Conservation (phyloP, 2,113 vertebrate species). For the Erythrolamprus reginae region DNA sequence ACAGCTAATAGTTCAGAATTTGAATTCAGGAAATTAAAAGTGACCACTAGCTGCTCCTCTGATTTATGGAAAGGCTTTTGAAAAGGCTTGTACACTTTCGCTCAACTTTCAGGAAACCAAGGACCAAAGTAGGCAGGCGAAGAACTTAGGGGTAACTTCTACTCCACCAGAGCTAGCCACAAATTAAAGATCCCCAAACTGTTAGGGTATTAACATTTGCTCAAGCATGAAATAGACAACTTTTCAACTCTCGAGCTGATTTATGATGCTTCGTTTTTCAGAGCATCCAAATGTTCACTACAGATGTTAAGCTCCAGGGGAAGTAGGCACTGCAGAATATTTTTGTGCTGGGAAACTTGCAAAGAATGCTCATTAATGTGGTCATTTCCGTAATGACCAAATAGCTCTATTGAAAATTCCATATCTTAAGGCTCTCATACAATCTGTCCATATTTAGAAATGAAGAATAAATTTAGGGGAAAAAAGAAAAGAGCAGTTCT, state of each 20-base stretch:
- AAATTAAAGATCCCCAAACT: neutral
- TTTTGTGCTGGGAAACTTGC: neutral
- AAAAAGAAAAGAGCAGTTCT: neutral
- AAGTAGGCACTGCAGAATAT: neutral
- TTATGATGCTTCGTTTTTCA: neutral
- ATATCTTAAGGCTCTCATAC: neutral
- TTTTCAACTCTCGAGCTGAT: neutral
- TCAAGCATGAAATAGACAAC: neutral
- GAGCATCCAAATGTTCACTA: neutral
- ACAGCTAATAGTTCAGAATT: constrained; percentile 54
- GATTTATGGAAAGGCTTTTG: constrained; percentile 53
- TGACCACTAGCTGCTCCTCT: constrained; percentile 45
- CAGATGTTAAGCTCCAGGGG: neutral
- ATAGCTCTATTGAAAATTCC: neutral
- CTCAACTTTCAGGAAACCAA: constrained; percentile 38
- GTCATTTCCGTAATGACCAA: neutral
- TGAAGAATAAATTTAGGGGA: neutral
- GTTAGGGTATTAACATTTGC: neutral
- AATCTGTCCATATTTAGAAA: neutral
- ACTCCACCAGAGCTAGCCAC: neutral
- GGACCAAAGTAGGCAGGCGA: constrained; percentile 35
- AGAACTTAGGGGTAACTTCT: neutral
- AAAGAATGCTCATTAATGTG: neutral
- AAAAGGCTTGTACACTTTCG: constrained; percentile 34
- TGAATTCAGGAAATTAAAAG: constrained; percentile 54